Base-by-base conservation (phyloP, 2,888 invertebrate species). In the Ichneumoninae sp. region DNA sequence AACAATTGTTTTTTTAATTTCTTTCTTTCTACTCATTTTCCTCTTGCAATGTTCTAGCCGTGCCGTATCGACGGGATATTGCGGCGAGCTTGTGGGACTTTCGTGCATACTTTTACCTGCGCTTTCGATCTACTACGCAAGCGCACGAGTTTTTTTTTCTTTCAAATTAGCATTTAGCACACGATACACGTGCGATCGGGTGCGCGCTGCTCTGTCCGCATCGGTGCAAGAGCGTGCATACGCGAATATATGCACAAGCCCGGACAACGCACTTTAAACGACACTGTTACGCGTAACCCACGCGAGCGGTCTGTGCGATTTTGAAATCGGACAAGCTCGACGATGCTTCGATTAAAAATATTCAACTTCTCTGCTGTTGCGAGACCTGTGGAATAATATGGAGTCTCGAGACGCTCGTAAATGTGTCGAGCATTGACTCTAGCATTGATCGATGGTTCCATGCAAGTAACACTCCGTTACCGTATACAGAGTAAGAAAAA, bases 141-240 rank as follows among this genome's bases (percentile, higher is more conserved):
- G 65, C 70, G 75, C 71, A 76, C 54, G 65, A 74, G 69, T 78
- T 54, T 44, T 78, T 81, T 77, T 68, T 68, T 78, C 65, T 52
- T 69, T 44, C 44, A 47, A 82, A 88, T 89, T 89, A 87, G 83
- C 86, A 89, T 87, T 89, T 87, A 82, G 86, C 85, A 89, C 80
- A 87, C 88, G 78, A 80, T 72, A 76, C 87, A 88, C 87, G 90
- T 88, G 69, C 86, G 83, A 82, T 19, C 22, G 30, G 6, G 36
- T 74, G 66, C 60, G 78, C 66, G 54, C 26, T 50, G 69, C 66
- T 57, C 26, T 4, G 57, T 22, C 22, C 77, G 52, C 84, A 86
- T 88, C 89, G 84, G 83, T 87, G 88, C 89, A 89, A 89, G 83
- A 82, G 13, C 84, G 10, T 71, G 52, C 82, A 75, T 79, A 52